Evolutionary conservation across 2,113 vertebrate genomes (phyloP).

Genomic region (Andinoacara biseriatus): DNA sequence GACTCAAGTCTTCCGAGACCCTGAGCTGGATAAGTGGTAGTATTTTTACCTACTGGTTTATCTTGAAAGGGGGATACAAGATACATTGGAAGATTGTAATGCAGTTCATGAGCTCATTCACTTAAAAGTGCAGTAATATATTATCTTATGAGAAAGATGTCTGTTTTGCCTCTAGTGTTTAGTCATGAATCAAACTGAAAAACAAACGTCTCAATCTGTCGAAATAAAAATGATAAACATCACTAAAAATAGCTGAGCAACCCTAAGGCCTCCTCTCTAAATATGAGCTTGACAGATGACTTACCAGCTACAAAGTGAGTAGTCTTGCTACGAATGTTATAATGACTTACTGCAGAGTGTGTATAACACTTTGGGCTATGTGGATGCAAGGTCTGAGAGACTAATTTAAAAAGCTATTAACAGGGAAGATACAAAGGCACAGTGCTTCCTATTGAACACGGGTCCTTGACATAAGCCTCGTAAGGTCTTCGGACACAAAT

Average conservation of each 20-base stretch:
- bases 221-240: slow-evolving; percentile 9
- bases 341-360: slow-evolving; percentile 39
- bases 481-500: slow-evolving; percentile 68
- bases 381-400: slow-evolving; percentile 33
- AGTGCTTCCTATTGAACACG: slow-evolving; percentile 33
- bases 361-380: slow-evolving; percentile 37
- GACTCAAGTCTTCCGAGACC: background rate
- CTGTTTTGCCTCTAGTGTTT: background rate
- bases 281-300: slow-evolving; percentile 11
- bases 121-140: background rate
- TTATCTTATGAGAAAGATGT: background rate
- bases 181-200: background rate
- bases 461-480: slow-evolving; percentile 67
- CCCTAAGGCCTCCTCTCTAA: background rate
- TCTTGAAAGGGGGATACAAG: background rate
- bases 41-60: background rate
- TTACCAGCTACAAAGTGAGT: slow-evolving; percentile 8
- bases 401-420: slow-evolving; percentile 67
- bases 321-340: slow-evolving; percentile 15
- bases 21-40: background rate
- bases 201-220: background rate
- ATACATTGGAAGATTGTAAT: background rate
- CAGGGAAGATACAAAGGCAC: slow-evolving; percentile 44
- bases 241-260: background rate
- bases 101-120: background rate